Conservation (phyloP, 2,888 invertebrate species). For the Tipula confusa region DNA sequence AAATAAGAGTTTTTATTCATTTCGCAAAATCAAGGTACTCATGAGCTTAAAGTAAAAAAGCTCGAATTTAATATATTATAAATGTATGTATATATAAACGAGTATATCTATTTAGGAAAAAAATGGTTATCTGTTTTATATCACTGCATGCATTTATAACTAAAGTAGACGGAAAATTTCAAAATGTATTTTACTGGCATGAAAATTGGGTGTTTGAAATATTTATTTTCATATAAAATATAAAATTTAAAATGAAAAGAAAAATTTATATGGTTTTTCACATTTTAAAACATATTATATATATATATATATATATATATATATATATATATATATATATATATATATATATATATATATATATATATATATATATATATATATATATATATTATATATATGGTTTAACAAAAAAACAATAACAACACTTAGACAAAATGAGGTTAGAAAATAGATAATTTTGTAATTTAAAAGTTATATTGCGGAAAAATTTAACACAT, state of each 20-base stretch:
- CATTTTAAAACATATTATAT: background rate
- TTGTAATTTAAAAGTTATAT: conserved; percentile 20
- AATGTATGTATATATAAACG: background rate
- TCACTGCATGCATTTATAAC: background rate
- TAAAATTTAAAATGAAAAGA: background rate
- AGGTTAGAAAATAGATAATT: conserved; percentile 12
- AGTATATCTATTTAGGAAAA: too few species aligned
- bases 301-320: too few species aligned
- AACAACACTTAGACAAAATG: background rate
- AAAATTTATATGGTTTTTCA: conserved; percentile 6
- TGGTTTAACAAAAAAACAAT: background rate
- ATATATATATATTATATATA: too few species aligned
- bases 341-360: too few species aligned
- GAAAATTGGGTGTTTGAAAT: conserved; percentile 3
- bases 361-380: too few species aligned
- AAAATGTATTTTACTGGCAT: background rate
- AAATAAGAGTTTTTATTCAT: background rate
- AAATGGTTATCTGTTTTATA: background rate
- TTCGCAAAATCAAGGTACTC: background rate
- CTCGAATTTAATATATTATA: background rate
- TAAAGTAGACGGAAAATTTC: background rate
- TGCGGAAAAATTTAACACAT: background rate
- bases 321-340: too few species aligned
- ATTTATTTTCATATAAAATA: background rate
- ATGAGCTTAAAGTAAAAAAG: background rate